Conservation (phyloP, 2,113 vertebrate species). For the Pelmatolapia mariae region DNA sequence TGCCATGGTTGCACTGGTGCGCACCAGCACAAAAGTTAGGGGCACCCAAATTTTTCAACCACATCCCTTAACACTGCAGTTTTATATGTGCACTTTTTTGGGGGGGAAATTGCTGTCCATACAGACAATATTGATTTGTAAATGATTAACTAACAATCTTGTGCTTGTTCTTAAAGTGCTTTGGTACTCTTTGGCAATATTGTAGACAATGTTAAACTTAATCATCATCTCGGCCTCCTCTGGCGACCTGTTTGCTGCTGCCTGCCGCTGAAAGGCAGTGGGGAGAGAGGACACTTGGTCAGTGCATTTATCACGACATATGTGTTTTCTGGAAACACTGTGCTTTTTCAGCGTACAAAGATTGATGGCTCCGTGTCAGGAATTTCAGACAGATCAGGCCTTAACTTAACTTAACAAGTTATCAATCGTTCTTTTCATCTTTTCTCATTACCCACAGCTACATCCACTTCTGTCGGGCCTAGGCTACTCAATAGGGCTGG, state of each 20-base stretch:
- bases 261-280: background rate
- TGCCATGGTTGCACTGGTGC: accelerated
- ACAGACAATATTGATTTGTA: background rate
- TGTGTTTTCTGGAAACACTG: no score
- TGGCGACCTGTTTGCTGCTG: background rate
- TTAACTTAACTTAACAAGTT: background rate
- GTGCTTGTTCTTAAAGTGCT: background rate
- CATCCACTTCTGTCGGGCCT: background rate
- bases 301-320: no score
- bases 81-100: background rate
- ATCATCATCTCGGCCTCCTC: accelerated
- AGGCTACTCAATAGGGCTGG: background rate
- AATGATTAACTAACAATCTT: background rate
- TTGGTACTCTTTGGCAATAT: background rate
- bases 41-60: accelerated
- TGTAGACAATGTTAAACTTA: background rate
- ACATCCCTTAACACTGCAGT: background rate
- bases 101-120: accelerated
- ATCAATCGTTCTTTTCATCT: background rate
- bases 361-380: no score
- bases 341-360: no score
- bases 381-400: accelerated
- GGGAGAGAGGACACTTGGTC: accelerated
- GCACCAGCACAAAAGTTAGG: accelerated
- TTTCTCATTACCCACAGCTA: background rate